These are phyloP conservation scores for Zoanthus gigantus DNA, from an alignment of 92 coral and sea anemone species.

Conservation along the genomic window DNA sequence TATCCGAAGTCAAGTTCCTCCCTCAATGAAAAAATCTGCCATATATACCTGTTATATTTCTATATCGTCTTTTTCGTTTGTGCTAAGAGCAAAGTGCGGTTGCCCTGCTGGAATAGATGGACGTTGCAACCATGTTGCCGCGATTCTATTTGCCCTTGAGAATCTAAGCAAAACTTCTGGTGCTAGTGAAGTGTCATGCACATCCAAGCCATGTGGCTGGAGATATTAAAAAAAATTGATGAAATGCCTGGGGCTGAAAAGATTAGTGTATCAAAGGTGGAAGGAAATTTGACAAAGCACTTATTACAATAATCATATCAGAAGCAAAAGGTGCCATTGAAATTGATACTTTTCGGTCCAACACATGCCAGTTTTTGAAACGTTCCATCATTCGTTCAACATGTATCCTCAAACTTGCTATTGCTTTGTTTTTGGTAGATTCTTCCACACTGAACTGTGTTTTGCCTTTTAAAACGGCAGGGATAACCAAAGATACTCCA, in stretches of 20 bases:
- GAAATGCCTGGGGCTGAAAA: too few species aligned
- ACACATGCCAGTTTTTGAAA: slow-evolving; percentile 60
- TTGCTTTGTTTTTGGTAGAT: slow-evolving; percentile 28
- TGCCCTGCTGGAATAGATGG: slow-evolving; percentile 45
- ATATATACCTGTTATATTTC: slow-evolving; percentile 18
- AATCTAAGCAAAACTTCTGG: slow-evolving; percentile 24
- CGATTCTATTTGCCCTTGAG: not conserved
- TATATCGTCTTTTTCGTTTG: not conserved
- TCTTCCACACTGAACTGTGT: slow-evolving; percentile 37
- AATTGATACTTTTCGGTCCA: slow-evolving; percentile 46
- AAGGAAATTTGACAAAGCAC: slow-evolving; percentile 46
- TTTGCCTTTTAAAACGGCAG: slow-evolving; percentile 43
- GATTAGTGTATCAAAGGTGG: slow-evolving; percentile 8
- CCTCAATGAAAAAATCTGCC: slow-evolving; percentile 22
- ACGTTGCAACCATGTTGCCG: slow-evolving; percentile 45
- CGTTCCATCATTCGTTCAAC: slow-evolving; percentile 60
- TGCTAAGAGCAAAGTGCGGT: slow-evolving; percentile 10
- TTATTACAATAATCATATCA: slow-evolving; percentile 38
- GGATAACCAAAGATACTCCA: slow-evolving; percentile 43
- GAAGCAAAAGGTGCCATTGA: slow-evolving; percentile 63
- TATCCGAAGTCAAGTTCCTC: slow-evolving; percentile 12
- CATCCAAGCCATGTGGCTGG: slow-evolving; percentile 53
- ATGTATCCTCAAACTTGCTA: slow-evolving; percentile 51
- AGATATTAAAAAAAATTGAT: not conserved
- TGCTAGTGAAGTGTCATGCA: slow-evolving; percentile 32